Evolutionary conservation across 2,888 invertebrate genomes (phyloP).

Genomic region (Volucella zonaria): DNA sequence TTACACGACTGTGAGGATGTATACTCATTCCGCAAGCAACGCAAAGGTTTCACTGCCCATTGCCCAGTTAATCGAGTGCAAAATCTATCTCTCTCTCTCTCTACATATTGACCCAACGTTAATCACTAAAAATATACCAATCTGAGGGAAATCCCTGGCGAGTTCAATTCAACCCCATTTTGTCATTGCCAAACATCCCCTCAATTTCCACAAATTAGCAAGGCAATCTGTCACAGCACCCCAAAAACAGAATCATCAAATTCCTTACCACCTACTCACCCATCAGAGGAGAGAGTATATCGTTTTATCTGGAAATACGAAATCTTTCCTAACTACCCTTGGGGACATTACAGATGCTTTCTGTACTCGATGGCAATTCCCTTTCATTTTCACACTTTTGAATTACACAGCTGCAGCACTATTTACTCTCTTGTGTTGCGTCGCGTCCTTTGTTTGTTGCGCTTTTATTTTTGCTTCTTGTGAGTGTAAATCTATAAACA

Average conservation of each 20-base stretch:
- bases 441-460: conserved; percentile 1
- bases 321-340: not conserved
- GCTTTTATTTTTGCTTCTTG: not conserved
- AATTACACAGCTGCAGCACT: conserved; percentile 61
- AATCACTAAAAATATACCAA: no score
- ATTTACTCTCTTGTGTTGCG: not conserved
- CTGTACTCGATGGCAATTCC: conserved; percentile 2
- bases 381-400: conserved; percentile 63
- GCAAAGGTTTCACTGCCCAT: no score
- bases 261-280: not conserved
- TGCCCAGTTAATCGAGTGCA: no score
- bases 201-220: conserved; percentile 42
- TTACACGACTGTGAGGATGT: no score
- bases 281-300: not conserved
- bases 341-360: conserved; percentile 5
- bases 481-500: conserved; percentile 26
- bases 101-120: no score
- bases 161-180: not conserved
- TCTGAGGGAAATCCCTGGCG: no score
- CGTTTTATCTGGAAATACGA: not conserved
- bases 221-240: conserved; percentile 43
- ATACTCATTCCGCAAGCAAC: no score
- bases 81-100: no score
- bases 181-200: not conserved
- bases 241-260: not conserved